These are phyloP conservation scores for Parelbella ahira DNA, from an alignment of 2,888 invertebrate species.

Conservation along the genomic window DNA sequence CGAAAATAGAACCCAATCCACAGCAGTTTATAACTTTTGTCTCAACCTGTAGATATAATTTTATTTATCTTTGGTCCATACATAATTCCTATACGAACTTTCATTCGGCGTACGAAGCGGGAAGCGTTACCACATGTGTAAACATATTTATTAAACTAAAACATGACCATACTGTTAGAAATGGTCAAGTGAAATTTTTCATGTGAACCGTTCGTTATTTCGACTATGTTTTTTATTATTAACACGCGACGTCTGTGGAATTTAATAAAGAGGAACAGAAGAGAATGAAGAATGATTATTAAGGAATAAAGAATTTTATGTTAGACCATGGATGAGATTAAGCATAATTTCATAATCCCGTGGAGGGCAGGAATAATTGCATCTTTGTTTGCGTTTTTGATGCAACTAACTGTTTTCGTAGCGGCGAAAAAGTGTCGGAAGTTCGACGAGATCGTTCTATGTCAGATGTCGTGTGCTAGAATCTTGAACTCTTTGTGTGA, in stretches of 20 bases:
- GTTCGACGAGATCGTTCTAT: conserved; percentile 51
- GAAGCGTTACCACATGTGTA: conserved; percentile 9
- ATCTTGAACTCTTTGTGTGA: conserved; percentile 46
- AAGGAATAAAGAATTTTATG: conserved; percentile 20
- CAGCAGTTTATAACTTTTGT: too few relatives aligned
- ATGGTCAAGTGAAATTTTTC: not conserved
- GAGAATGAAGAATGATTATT: not conserved
- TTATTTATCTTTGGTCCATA: too few relatives aligned
- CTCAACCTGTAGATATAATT: too few relatives aligned
- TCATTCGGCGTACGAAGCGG: conserved; percentile 12
- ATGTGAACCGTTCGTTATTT: too few relatives aligned
- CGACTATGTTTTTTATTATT: too few relatives aligned
- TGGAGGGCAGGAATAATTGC: too few relatives aligned
- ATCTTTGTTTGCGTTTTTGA: too few relatives aligned
- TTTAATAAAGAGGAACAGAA: conserved; percentile 4
- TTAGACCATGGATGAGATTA: too few relatives aligned
- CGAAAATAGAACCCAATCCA: too few relatives aligned
- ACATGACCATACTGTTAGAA: not conserved
- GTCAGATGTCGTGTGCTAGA: conserved; percentile 49
- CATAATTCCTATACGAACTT: conserved; percentile 1
- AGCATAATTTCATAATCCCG: conserved; percentile 28
- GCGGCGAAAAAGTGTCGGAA: conserved; percentile 47
- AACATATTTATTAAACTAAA: not conserved
- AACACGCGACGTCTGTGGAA: too few relatives aligned
- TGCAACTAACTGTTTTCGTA: too few relatives aligned